phyloP scores from a whole-genome alignment of 2,888 invertebrate species.

The Macaria notata region DNA sequence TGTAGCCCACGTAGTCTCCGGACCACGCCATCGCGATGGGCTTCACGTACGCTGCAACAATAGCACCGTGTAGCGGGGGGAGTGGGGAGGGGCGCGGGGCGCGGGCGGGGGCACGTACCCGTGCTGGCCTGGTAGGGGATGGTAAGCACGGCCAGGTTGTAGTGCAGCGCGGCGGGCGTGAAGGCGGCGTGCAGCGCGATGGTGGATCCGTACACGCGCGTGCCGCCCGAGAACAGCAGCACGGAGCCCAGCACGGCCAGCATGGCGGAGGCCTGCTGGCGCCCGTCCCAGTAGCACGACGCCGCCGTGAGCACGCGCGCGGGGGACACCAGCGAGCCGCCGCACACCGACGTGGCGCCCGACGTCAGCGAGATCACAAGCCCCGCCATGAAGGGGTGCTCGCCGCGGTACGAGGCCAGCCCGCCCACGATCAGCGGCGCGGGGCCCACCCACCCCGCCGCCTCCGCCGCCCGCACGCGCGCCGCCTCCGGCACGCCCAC shows the following conservation, averaged over 20 bases:
- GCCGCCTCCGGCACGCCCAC: constrained; percentile 46
- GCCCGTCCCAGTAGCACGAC: constrained; percentile 49
- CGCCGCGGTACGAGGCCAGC: constrained; percentile 19
- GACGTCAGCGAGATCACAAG: constrained; percentile 43
- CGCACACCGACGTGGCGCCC: constrained; percentile 47
- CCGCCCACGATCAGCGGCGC: constrained; percentile 43
- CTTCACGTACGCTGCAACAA: constrained; percentile 31
- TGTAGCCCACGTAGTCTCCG: constrained; percentile 29
- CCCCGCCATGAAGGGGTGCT: constrained; percentile 40
- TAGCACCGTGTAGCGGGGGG: constrained; percentile 31
- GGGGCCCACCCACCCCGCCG: constrained; percentile 34
- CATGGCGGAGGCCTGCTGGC: constrained; percentile 19
- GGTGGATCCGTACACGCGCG: constrained; percentile 36
- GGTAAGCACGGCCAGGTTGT: constrained; percentile 48
- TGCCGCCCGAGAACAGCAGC: constrained; percentile 43
- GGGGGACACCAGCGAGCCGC: constrained; percentile 50
- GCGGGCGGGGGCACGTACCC: constrained; percentile 42
- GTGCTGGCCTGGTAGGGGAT: constrained; percentile 22
- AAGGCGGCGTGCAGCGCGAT: constrained; percentile 41
- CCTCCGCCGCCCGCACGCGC: constrained; percentile 46
- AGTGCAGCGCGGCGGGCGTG: constrained; percentile 25
- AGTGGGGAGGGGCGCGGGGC: constrained; percentile 27
- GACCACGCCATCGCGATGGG: constrained; percentile 39
- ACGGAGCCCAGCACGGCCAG: constrained; percentile 43
- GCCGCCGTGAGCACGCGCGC: constrained; percentile 47